A percentile compares a stretch with the other conserved stretches of the same genome.
These are phyloP conservation scores for Alces alces DNA, from an alignment of 2,113 vertebrate genomes.

Conservation along the genomic window DNA sequence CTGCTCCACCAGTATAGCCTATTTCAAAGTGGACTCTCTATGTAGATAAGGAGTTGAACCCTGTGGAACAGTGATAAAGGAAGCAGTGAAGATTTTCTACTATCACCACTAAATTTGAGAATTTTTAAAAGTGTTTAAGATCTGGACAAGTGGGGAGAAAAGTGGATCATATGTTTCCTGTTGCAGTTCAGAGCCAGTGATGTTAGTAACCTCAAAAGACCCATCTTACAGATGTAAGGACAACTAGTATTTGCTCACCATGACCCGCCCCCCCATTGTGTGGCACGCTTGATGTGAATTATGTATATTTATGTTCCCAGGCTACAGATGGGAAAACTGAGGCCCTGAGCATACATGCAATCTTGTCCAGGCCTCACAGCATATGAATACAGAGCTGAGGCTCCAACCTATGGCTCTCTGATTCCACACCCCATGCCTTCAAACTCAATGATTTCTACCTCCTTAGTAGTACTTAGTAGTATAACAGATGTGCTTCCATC, in stretches of 20 bases:
- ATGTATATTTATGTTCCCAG: not conserved
- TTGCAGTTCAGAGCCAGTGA: not conserved
- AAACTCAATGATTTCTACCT: not conserved
- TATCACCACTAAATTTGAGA: not conserved
- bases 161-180: not conserved
- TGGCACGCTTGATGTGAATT: not conserved
- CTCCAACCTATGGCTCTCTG: not conserved
- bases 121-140: not conserved
- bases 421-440: not conserved
- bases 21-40: not conserved
- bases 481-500: not conserved
- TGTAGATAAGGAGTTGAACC: not conserved
- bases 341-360: not conserved
- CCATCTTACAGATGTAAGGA: not conserved
- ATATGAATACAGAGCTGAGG: not conserved
- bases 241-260: not conserved
- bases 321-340: not conserved
- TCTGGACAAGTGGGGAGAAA: not conserved
- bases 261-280: not conserved
- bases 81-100: not conserved
- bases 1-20: not conserved
- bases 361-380: not conserved
- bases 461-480: not conserved
- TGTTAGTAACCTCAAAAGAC: not conserved
- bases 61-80: not conserved